Evolutionary conservation across 1,140 invertebrate species (phyloP).

Genomic region (Periplaneta americana): DNA sequence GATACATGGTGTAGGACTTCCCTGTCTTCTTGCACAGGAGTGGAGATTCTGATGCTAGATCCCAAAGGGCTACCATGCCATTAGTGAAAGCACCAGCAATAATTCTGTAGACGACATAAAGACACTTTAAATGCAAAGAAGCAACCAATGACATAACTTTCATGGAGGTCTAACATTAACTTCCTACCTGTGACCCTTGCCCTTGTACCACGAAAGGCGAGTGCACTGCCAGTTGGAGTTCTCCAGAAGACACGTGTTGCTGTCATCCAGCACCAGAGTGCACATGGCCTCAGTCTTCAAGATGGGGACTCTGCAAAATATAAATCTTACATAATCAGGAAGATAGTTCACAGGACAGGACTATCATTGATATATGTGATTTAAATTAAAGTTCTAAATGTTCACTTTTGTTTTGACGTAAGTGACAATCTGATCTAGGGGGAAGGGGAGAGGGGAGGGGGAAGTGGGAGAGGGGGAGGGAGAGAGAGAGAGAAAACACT

Average conservation of each 20-base stretch:
- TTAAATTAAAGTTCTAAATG: background rate
- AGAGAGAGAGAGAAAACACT: too few species aligned
- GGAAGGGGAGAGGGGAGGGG: too few species aligned
- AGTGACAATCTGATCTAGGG: too few species aligned
- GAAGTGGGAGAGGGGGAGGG: too few species aligned
- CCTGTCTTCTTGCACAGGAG: slow-evolving; percentile 32
- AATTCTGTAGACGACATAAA: slow-evolving; percentile 24
- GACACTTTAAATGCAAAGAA: background rate
- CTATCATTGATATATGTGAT: background rate
- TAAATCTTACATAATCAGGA: background rate
- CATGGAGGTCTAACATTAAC: background rate
- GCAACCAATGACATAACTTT: too few species aligned
- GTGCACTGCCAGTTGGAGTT: slow-evolving; percentile 35
- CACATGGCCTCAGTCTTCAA: slow-evolving; percentile 36
- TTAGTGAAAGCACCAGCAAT: slow-evolving; percentile 58
- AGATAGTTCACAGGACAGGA: background rate
- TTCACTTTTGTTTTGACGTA: background rate
- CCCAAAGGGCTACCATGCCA: slow-evolving; percentile 53
- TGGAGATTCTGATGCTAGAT: slow-evolving; percentile 45
- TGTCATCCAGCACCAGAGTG: slow-evolving; percentile 28
- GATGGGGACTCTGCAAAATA: slow-evolving; percentile 29
- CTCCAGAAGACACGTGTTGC: background rate
- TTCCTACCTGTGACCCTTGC: slow-evolving; percentile 31
- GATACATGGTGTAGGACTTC: slow-evolving; percentile 26
- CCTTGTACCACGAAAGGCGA: slow-evolving; percentile 40